Evolutionary conservation across 2,797 vertebrate genomes (phyloP).

Genomic region (Heliangelus exortis): DNA sequence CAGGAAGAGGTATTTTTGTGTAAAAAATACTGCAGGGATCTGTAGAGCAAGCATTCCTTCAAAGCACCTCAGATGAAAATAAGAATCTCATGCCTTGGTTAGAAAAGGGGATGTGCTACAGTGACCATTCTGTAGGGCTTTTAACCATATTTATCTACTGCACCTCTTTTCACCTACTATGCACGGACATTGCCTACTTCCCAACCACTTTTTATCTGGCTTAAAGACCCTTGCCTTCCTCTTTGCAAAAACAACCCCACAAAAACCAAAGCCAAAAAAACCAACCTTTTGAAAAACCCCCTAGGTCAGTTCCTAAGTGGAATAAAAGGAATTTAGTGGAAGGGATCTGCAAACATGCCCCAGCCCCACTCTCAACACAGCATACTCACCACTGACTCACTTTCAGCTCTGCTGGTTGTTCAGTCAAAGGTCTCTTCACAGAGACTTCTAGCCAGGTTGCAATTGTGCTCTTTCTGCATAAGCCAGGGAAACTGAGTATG

Average conservation of each 20-base stretch:
- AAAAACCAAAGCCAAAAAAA: too few relatives aligned
- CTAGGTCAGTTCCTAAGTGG: not conserved
- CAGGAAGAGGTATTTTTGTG: not conserved
- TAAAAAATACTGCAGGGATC: not conserved
- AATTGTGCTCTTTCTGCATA: conserved; percentile 4
- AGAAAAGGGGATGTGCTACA: not conserved
- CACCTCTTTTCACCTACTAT: not conserved
- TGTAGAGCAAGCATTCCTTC: not conserved
- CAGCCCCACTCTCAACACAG: not conserved
- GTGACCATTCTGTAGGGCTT: not conserved
- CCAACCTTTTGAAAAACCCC: not conserved
- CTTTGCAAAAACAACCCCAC: not conserved
- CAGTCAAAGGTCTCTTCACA: not conserved
- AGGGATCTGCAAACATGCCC: not conserved
- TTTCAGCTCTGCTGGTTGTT: not conserved
- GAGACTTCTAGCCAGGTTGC: not conserved
- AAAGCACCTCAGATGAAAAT: not conserved
- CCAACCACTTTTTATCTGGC: not conserved
- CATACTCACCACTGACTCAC: not conserved
- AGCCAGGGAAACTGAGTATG: not conserved
- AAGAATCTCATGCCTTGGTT: not conserved
- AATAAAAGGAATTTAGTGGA: not conserved
- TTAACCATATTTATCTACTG: not conserved
- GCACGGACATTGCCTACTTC: not conserved
- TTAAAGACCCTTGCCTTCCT: not conserved